These are phyloP conservation scores for Nezara viridula DNA, from an alignment of 2,888 invertebrate genomes.

Conservation along the genomic window DNA sequence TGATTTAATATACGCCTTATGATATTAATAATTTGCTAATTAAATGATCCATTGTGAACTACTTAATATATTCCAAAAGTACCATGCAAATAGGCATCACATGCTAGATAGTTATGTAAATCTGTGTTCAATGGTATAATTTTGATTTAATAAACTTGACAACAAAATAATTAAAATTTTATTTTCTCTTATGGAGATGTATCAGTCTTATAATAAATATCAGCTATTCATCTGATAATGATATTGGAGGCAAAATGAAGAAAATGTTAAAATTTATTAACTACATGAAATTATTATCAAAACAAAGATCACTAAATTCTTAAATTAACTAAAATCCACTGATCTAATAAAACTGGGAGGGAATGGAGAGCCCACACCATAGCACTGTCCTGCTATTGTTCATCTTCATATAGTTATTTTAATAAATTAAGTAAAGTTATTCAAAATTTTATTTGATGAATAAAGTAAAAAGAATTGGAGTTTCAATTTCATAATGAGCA, in stretches of 20 bases:
- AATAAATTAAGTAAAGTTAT: no score
- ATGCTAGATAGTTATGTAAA: neutral
- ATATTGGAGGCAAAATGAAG: neutral
- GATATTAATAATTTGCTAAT: neutral
- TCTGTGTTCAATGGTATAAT: neutral
- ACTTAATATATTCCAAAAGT: neutral
- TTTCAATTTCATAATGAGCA: no score
- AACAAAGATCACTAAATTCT: no score
- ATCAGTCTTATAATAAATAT: slow-evolving; percentile 47
- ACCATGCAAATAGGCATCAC: neutral
- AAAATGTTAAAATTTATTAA: no score
- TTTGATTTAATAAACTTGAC: neutral
- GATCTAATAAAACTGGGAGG: neutral
- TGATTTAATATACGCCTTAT: neutral
- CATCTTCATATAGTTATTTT: no score
- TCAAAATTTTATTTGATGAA: no score
- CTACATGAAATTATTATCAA: no score
- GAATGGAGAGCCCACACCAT: neutral
- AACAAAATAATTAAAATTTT: neutral
- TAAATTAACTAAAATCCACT: neutral
- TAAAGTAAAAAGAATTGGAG: no score
- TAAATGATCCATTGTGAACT: neutral
- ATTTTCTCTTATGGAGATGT: neutral
- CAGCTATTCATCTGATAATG: neutral
- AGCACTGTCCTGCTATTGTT: neutral